Base-by-base conservation (phyloP, 2,113 vertebrate genomes). In the Nerophis lumbriciformis region DNA sequence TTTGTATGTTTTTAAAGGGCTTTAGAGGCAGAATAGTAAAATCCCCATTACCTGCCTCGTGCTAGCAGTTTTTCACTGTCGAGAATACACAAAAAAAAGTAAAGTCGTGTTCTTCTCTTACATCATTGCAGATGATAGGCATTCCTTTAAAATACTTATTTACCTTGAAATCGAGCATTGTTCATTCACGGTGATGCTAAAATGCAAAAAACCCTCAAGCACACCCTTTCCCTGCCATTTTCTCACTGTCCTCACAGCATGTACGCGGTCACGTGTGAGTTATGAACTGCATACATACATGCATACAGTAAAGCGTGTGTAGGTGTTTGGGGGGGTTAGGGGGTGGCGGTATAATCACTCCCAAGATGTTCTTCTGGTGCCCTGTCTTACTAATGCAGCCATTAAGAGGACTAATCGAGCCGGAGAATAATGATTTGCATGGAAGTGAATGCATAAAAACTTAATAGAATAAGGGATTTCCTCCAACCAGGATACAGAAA, bases 351-450 rank as follows among this genome's bases (percentile, higher is more conserved):
- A 72, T 67, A 72, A 73, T 82, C 47, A 55, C 67, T 75, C 48
- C 61, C 54, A 56, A 60, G 58, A 45, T 45, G 57, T 66, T 50
- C 51, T 75, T 63, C 66, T 39, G 52, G 61, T 82, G 80, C 80
- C 75, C 79, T 19, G 53, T 71, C 59, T 69, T 56, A 67, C 66
- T 76, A 75, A 83, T 77, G 16, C 11, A 28, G 61, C 68, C 71
- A 78, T 82, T 84, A 83, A 74, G 54, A 56, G 60, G 63, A 76
- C 52, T 68, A 61, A 74, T 49, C 68, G 65, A 50, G 63, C 68
- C 77, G 69, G 71, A 61, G 65, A 38, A 14, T 53, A 75, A 69
- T 73, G 54, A 67, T 59, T 60, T 4, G 35, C 16, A 45, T 13
- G 48, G 44, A 72, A 79, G 38, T 37, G 66, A 77, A 81, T 57